phyloP scores from a whole-genome alignment of 2,888 invertebrate genomes.

The Nymphalis polychloros region DNA sequence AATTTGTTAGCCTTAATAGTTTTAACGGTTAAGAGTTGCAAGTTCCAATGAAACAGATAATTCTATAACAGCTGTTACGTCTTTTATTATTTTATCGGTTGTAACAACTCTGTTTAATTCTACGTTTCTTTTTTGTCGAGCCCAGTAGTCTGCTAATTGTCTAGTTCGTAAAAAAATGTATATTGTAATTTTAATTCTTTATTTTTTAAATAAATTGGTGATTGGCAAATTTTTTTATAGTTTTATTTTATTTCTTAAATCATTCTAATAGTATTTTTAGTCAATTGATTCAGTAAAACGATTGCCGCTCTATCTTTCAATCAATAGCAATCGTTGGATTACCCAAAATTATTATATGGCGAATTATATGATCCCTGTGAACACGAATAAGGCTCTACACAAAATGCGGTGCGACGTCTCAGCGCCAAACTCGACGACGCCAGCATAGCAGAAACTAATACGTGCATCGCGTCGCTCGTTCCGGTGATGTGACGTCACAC shows the following conservation, averaged over 20 bases:
- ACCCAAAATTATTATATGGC: too few species aligned
- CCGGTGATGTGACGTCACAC: too few species aligned
- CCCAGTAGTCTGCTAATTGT: not conserved
- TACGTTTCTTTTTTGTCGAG: not conserved
- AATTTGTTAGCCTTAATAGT: constrained; percentile 8
- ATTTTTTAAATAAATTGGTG: not conserved
- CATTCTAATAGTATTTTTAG: not conserved
- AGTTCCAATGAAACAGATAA: constrained; percentile 1
- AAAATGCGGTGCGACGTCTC: too few species aligned
- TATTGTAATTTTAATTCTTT: not conserved
- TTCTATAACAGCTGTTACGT: not conserved
- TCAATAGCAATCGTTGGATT: too few species aligned
- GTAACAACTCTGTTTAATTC: too few species aligned
- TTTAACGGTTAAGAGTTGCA: not conserved
- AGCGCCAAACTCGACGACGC: too few species aligned
- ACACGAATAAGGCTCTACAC: too few species aligned
- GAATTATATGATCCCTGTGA: too few species aligned
- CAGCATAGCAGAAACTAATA: too few species aligned
- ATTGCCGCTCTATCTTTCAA: too few species aligned
- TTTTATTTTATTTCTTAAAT: constrained; percentile 6
- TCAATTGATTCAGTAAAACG: too few species aligned
- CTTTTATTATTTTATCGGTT: not conserved
- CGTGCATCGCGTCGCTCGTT: too few species aligned
- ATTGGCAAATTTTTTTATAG: not conserved
- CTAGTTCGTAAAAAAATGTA: not conserved